These are phyloP conservation scores for Rhea americana DNA, from an alignment of 2,113 vertebrate genomes.

Conservation along the genomic window DNA sequence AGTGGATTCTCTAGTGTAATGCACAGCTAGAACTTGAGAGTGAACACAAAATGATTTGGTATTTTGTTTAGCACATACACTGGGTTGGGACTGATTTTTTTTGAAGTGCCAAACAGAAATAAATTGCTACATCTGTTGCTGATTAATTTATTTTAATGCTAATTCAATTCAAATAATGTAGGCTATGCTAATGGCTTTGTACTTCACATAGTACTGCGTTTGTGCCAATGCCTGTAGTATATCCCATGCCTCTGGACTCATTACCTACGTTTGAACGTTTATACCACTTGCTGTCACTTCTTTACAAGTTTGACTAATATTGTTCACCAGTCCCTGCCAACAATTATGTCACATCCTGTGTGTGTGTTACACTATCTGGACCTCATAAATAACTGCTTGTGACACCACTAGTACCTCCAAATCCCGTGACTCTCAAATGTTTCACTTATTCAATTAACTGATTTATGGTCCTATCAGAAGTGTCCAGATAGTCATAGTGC, in stretches of 20 bases:
- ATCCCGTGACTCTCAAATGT: constrained; percentile 27
- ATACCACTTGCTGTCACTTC: not conserved
- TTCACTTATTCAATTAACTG: constrained; percentile 27
- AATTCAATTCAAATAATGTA: not conserved
- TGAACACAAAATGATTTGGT: not conserved
- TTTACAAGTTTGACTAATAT: not conserved
- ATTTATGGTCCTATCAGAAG: constrained; percentile 1
- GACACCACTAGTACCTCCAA: not conserved
- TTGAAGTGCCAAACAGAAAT: not conserved
- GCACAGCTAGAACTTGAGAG: not conserved
- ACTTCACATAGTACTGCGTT: accelerated
- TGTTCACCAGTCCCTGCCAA: constrained; percentile 10
- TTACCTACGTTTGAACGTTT: not conserved
- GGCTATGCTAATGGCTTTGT: not conserved
- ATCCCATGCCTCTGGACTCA: not conserved
- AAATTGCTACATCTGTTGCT: not conserved
- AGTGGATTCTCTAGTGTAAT: not conserved
- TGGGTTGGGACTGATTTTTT: not conserved
- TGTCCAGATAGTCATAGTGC: not conserved
- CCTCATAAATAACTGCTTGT: constrained; percentile 26
- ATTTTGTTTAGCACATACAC: not conserved
- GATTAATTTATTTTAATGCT: not conserved
- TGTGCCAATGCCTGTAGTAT: not conserved
- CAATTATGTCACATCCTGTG: constrained; percentile 21
- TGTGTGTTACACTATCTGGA: not conserved